Evolutionary conservation across 1,140 invertebrate genomes (phyloP).

Genomic region (Drosophila gunungcola): DNA sequence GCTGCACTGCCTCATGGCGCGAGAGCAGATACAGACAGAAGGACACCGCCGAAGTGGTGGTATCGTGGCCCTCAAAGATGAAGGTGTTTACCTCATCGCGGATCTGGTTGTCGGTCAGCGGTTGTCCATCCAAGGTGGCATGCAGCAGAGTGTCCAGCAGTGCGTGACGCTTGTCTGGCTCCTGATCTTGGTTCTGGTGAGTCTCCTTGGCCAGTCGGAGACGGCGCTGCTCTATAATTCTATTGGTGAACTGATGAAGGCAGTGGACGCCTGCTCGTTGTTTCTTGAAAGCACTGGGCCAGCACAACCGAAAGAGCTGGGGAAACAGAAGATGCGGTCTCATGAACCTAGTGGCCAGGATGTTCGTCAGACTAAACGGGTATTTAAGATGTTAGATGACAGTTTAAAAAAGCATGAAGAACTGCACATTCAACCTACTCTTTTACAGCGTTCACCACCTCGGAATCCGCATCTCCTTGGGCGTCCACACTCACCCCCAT

Average conservation of each 20-base stretch:
- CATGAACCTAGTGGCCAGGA: slow-evolving; percentile 61
- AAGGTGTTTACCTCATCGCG: slow-evolving; percentile 91
- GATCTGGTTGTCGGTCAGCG: slow-evolving; percentile 88
- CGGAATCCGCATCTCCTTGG: slow-evolving; percentile 88
- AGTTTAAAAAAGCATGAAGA: background rate
- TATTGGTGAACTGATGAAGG: slow-evolving; percentile 88
- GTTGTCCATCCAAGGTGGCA: slow-evolving; percentile 86
- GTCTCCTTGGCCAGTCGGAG: slow-evolving; percentile 48
- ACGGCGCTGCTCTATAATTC: slow-evolving; percentile 85
- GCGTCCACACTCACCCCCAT: slow-evolving; percentile 92
- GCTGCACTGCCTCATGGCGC: slow-evolving; percentile 86
- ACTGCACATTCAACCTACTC: slow-evolving; percentile 85
- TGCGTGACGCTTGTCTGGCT: slow-evolving; percentile 86
- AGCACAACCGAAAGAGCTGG: slow-evolving; percentile 53
- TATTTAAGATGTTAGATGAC: background rate
- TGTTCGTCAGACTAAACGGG: slow-evolving; percentile 54
- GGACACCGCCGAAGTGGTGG: slow-evolving; percentile 87
- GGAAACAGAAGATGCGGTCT: slow-evolving; percentile 79
- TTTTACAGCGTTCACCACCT: slow-evolving; percentile 89
- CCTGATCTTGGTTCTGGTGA: slow-evolving; percentile 12
- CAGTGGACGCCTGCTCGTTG: slow-evolving; percentile 60
- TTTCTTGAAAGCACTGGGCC: slow-evolving; percentile 64
- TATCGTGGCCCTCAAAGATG: slow-evolving; percentile 91
- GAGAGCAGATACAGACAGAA: slow-evolving; percentile 87
- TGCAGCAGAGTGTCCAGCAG: slow-evolving; percentile 92